Percentiles rank a stretch among this genome's conserved stretches.
Evolutionary conservation across 2,113 vertebrate genomes (phyloP).

Genomic region (Turdus rufiventris): DNA sequence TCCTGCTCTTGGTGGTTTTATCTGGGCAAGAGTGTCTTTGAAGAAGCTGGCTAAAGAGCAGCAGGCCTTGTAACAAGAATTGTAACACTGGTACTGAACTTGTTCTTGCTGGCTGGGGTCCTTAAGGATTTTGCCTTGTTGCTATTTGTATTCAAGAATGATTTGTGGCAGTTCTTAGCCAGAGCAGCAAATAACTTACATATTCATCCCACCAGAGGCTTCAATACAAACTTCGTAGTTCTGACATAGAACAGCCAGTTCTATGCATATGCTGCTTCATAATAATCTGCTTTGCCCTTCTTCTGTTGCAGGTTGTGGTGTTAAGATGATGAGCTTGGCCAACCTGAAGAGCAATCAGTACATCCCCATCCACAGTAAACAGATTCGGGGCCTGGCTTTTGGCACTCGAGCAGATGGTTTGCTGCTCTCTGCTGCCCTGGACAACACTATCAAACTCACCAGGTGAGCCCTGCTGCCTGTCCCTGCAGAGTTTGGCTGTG

Average conservation of each 20-base stretch:
- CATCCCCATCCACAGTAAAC: conserved; percentile 89
- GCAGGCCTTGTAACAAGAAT: neutral
- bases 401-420: conserved; percentile 79
- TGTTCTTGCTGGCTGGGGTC: neutral
- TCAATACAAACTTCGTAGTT: neutral
- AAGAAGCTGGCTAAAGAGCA: neutral
- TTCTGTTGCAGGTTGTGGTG: conserved; percentile 81
- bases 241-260: neutral
- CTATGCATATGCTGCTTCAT: neutral
- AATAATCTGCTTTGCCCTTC: neutral
- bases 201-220: neutral
- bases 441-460: conserved; percentile 92
- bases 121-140: neutral
- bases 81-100: neutral
- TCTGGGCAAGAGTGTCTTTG: neutral
- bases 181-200: neutral
- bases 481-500: rapidly evolving
- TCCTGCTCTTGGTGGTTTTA: neutral
- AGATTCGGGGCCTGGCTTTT: conserved; percentile 90
- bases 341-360: conserved; percentile 92
- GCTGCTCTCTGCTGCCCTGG: conserved; percentile 90
- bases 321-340: conserved; percentile 91
- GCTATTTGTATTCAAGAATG: neutral
- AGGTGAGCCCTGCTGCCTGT: conserved; percentile 72
- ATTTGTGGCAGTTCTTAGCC: neutral